Evolutionary conservation across 1,140 invertebrate species (phyloP).

Genomic region (Dreissena polymorpha): DNA sequence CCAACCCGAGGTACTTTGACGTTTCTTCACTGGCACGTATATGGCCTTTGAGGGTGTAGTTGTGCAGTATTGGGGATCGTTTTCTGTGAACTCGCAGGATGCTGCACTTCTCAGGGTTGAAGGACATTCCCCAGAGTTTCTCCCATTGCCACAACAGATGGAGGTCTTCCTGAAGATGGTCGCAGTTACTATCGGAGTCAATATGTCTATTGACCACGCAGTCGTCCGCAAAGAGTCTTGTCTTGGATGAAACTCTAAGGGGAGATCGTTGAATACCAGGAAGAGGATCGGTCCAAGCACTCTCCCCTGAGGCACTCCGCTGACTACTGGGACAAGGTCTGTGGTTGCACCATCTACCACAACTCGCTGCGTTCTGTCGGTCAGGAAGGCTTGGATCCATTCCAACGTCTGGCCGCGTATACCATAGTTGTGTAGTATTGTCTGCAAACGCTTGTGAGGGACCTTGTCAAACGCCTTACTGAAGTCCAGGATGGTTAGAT

Average conservation of each 20-base stretch:
- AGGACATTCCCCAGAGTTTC: slow-evolving; percentile 39
- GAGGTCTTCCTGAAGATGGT: slow-evolving; percentile 21
- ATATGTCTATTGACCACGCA: slow-evolving; percentile 24
- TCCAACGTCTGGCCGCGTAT: slow-evolving; percentile 8
- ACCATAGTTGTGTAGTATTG: background rate
- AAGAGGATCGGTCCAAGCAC: slow-evolving; percentile 26
- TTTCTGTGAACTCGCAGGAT: slow-evolving; percentile 34
- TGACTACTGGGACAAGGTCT: background rate
- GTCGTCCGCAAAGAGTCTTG: slow-evolving; percentile 48
- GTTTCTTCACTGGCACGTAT: slow-evolving; percentile 1
- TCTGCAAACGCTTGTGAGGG: too few relatives aligned
- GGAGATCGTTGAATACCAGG: slow-evolving; percentile 5
- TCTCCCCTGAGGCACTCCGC: slow-evolving; percentile 38
- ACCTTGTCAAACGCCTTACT: too few relatives aligned
- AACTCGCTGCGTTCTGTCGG: slow-evolving; percentile 9
- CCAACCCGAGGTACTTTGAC: slow-evolving; percentile 5
- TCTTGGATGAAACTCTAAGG: background rate
- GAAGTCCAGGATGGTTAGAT: too few relatives aligned
- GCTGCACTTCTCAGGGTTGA: slow-evolving; percentile 39
- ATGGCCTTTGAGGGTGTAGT: slow-evolving; percentile 14
- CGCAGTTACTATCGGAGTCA: background rate
- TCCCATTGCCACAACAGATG: slow-evolving; percentile 7
- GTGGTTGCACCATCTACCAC: slow-evolving; percentile 17
- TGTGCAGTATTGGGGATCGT: background rate
- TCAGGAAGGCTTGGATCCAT: slow-evolving; percentile 30